Evolutionary conservation across 2,888 invertebrate species (phyloP).

Genomic region (Sarcophaga carnaria): DNA sequence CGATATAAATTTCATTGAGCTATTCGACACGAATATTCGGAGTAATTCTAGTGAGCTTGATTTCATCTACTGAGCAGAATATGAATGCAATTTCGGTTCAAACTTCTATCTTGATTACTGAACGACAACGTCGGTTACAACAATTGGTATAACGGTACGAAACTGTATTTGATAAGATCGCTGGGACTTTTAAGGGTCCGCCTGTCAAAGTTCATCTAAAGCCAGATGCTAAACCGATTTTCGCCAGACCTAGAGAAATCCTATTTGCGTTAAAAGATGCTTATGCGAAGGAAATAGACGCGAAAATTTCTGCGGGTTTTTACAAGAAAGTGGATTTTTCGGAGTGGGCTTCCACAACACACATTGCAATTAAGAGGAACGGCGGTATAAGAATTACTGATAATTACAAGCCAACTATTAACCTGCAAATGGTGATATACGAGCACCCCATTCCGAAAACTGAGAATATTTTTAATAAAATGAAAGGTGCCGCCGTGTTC

Average conservation of each 20-base stretch:
- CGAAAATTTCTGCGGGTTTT: constrained; percentile 17
- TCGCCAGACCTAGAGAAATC: neutral
- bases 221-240: neutral
- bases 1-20: constrained; percentile 30
- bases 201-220: constrained; percentile 20
- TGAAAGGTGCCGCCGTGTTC: too few species aligned
- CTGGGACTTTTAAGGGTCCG: constrained; percentile 11
- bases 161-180: constrained; percentile 7
- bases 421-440: constrained; percentile 12
- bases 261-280: constrained; percentile 19
- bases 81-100: neutral
- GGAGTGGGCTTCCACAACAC: constrained; percentile 54
- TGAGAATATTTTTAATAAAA: too few species aligned
- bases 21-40: neutral
- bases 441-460: neutral
- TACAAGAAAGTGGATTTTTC: constrained; percentile 52
- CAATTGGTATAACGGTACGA: constrained; percentile 12
- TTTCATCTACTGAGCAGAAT: neutral
- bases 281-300: constrained; percentile 3
- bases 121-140: constrained; percentile 10
- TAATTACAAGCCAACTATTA: constrained; percentile 13
- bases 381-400: constrained; percentile 35
- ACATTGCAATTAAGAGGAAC: constrained; percentile 48
- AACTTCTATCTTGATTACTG: neutral
- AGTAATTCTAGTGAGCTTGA: neutral